These are phyloP conservation scores for Lycopodina hypogea DNA, from an alignment of 37 sponge, comb jelly and placozoan genomes.

Conservation along the genomic window DNA sequence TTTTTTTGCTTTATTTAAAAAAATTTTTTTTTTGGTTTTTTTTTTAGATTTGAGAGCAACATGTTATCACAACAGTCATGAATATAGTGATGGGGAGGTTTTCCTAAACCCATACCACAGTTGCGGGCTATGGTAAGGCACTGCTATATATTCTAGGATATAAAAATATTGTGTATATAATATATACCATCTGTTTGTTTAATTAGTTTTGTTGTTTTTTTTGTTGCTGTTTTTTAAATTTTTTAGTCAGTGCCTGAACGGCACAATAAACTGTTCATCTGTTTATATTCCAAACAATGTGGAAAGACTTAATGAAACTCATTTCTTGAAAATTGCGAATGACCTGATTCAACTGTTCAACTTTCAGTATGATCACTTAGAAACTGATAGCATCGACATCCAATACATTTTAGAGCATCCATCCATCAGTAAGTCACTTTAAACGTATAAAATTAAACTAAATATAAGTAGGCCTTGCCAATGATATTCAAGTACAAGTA, in stretches of 20 bases:
- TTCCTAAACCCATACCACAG: too few species aligned
- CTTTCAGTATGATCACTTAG: constrained; percentile 13
- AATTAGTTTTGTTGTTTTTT: too few species aligned
- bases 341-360: constrained; percentile 1
- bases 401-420: constrained; percentile 9
- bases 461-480: neutral
- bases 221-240: neutral
- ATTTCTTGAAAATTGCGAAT: neutral
- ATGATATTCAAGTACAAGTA: neutral
- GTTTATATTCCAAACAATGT: constrained; percentile 1
- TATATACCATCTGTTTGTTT: too few species aligned
- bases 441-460: neutral
- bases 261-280: constrained; percentile 10
- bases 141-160: too few species aligned
- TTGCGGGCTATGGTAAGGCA: too few species aligned
- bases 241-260: constrained; percentile 37
- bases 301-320: constrained; percentile 5
- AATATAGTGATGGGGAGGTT: too few species aligned
- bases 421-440: neutral
- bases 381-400: constrained; percentile 19
- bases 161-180: too few species aligned
- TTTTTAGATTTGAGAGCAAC: too few species aligned
- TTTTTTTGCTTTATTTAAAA: too few species aligned
- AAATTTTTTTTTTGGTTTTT: too few species aligned
- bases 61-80: too few species aligned